These are phyloP conservation scores for Pardalotus punctatus DNA, from an alignment of 2,113 vertebrate species.

Conservation along the genomic window DNA sequence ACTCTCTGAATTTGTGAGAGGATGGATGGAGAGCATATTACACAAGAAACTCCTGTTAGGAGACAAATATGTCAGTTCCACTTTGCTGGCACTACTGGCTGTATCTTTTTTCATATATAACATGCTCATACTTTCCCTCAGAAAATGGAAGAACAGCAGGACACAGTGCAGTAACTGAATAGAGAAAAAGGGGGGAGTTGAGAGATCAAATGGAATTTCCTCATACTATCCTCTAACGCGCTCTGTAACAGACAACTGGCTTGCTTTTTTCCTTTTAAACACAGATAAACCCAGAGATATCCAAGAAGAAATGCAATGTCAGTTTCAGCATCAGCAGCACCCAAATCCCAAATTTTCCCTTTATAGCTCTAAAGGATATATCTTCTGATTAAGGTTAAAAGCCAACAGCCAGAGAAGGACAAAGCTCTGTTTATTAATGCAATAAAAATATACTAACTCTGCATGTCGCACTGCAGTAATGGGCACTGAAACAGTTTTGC, in stretches of 20 bases:
- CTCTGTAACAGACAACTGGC: neutral
- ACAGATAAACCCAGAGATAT: neutral
- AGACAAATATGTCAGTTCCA: neutral
- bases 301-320: neutral
- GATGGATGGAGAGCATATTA: neutral
- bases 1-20: neutral
- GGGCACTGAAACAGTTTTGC: neutral
- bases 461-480: neutral
- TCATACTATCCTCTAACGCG: neutral
- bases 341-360: neutral
- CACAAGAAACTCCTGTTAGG: neutral
- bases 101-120: neutral
- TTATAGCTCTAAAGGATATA: neutral
- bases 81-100: neutral
- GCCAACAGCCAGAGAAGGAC: neutral
- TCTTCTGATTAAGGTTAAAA: neutral
- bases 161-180: fast-evolving
- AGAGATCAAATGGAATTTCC: neutral
- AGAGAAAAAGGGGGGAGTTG: neutral
- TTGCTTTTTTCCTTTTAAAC: neutral
- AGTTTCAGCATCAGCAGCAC: neutral
- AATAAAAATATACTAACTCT: neutral
- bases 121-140: neutral
- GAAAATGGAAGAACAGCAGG: neutral
- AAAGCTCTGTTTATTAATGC: neutral